Conservation (phyloP, 1,140 invertebrate genomes). For the Cherax quadricarinatus region DNA sequence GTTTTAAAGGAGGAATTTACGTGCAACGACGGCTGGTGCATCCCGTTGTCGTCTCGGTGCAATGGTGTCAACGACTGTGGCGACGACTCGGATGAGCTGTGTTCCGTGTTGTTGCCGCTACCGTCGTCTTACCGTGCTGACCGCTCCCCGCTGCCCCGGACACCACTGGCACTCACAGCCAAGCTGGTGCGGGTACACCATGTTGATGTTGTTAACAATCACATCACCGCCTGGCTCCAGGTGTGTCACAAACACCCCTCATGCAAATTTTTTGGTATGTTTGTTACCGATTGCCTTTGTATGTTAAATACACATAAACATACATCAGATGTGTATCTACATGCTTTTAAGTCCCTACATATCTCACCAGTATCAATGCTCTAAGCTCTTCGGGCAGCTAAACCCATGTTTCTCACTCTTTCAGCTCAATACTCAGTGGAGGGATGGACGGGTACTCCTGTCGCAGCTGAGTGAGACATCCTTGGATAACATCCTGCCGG, state of each 20-base stretch:
- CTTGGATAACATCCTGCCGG: not conserved
- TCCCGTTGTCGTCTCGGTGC: not conserved
- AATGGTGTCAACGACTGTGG: conserved; percentile 20
- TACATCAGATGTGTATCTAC: no score
- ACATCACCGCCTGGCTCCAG: not conserved
- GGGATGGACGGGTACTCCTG: not conserved
- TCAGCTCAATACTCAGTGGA: conserved; percentile 7
- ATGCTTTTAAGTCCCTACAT: not conserved
- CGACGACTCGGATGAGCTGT: conserved; percentile 19
- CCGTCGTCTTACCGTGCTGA: not conserved
- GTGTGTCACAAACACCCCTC: not conserved
- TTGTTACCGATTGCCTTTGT: no score
- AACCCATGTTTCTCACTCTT: no score
- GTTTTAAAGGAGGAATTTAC: conserved; percentile 2
- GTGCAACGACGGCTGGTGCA: not conserved
- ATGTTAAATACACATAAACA: no score
- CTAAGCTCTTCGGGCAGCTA: no score
- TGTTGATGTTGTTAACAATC: not conserved
- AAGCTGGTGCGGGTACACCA: not conserved
- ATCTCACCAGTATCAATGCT: no score
- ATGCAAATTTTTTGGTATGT: no score
- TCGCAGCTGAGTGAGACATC: conserved; percentile 22
- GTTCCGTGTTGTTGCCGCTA: not conserved
- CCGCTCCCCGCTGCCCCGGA: not conserved
- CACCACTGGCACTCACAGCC: not conserved